Conservation (phyloP, 2,797 vertebrate species). For the Monodelphis domestica region DNA sequence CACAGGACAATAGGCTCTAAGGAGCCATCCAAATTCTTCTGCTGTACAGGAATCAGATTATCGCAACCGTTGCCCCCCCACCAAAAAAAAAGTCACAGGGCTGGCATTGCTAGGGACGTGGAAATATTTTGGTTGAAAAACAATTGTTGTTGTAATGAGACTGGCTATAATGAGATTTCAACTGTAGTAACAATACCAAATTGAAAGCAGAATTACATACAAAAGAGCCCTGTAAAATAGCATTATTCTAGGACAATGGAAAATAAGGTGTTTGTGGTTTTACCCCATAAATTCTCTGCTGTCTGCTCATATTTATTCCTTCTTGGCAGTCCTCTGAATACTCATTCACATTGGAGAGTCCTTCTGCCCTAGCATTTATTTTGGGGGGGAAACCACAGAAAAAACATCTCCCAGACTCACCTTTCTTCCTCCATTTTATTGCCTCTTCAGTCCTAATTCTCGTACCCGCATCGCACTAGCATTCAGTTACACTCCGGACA, state of each 20-base stretch:
- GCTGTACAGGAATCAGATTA: conserved; percentile 54
- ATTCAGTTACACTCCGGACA: conserved; percentile 69
- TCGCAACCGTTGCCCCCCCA: conserved; percentile 50
- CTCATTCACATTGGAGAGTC: conserved; percentile 72
- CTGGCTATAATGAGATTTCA: conserved; percentile 72
- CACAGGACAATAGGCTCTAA: conserved; percentile 36
- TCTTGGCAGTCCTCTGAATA: conserved; percentile 75
- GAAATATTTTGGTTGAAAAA: conserved; percentile 79
- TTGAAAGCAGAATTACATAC: conserved; percentile 83
- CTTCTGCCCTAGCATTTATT: conserved; percentile 65
- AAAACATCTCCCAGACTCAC: conserved; percentile 66
- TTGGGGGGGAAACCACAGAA: conserved; percentile 62
- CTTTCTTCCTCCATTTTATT: conserved; percentile 74
- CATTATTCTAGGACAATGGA: conserved; percentile 81
- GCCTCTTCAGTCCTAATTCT: conserved; percentile 75
- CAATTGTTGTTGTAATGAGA: conserved; percentile 73
- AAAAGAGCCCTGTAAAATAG: conserved; percentile 79
- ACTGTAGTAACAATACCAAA: conserved; percentile 79
- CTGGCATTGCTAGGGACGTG: conserved; percentile 65
- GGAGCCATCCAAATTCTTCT: conserved; percentile 59
- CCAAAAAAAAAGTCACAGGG: neutral
- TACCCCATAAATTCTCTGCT: conserved; percentile 81
- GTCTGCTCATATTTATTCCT: conserved; percentile 77
- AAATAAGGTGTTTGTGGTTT: conserved; percentile 82
- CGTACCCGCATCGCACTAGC: conserved; percentile 51